Base-by-base conservation (phyloP, 1,140 invertebrate species). In the Plutomurus gul region DNA sequence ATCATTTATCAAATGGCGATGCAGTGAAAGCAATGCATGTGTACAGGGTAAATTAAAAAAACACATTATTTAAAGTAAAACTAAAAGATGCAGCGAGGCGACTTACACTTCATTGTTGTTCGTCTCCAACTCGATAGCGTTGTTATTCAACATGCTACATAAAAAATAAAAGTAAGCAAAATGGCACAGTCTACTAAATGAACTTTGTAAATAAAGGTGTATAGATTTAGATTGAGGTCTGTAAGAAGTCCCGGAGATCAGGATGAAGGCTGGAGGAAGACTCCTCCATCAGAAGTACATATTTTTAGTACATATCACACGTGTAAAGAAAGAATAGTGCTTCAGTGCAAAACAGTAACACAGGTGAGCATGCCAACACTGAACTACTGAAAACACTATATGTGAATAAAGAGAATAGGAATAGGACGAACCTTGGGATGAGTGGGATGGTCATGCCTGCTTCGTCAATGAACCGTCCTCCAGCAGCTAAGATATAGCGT, bases 401-500 rank as follows among this genome's bases (percentile, higher is more conserved):
- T 18, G 25, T 4, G 27, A 30, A 13, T 7, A 76, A 33, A 1
- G 13, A 71, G 22, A 30, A 11, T 56, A 7, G 8, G 18, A 40
- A 75, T 74, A 82, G 11, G 7, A 13, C 51, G 30, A 84, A 89
- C 89, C 88, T 88, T 71, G 88, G 86, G 82, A 89, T 89, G 27
- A 88, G 85, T 18, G 89, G 85, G 76, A 89, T 86, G 4, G 83
- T 82, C 10, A 85, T 84, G 11, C 88, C 89, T 77, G 88, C 86
- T 37, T 87, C 86, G 74, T 89, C 87, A 8, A 88, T 84, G 81
- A 91, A 90, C 75, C 85, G 85, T 0, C 94, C 96, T n/a, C 96
- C 96, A 11, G 96, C 95, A 75, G 91, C 88, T 82, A 93, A 86
- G 3, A 98, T 89, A 86, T 94, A 98, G 75, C 91, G 91, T 81